Evolutionary conservation across 2,797 vertebrate species (phyloP), one percentile per base, ranked within the genome.

Genomic region (Distichodus sexfasciatus): DNA sequence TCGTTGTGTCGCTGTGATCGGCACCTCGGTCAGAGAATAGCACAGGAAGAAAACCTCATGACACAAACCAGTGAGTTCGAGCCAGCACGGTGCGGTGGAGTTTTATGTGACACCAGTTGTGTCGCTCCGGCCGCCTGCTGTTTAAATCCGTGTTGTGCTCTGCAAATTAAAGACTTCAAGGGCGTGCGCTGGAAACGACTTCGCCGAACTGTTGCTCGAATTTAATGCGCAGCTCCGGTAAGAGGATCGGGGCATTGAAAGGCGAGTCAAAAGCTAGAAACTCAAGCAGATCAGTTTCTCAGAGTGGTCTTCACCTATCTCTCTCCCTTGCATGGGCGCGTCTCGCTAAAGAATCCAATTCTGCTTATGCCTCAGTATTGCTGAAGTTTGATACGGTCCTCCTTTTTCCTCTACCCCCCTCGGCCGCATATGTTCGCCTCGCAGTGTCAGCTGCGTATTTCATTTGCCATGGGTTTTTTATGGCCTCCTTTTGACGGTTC

Each of bases 21-120:
- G 55, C 23, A 38, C 40, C 71, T 60, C 55, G 73, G 76, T 76
- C 71, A 40, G 66, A 76, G 60, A 72, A 68, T 62, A 76, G 66
- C 71, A 8, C 51, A 70, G 51, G 67, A 54, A 28, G n/a, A 70
- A 80, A 76, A 74, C 65, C 69, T 67, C 72, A 44, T 6, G 41
- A 80, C 74, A 77, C 76, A 58, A n/a, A 80, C 73, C 50, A 72
- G 38, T 17, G 46, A 10, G 7, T n/a, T 21, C 29, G 38, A 81
- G 74, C 65, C 77, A 76, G 66, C 66, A 67, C 61, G 63, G 41
- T 74, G 71, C 33, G 79, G 79, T 72, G 24, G 50, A 64, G 40
- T 61, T 76, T 74, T 69, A 74, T 57, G 64, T n/a, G 38, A 2
- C n/a, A n/a, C n/a, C n/a, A n/a, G n/a, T n/a, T n/a, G n/a, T n/a